A percentile compares a stretch with the other conserved stretches of the same genome.
phyloP scores from a whole-genome alignment of 2,113 vertebrate species.

The Gobio gobio region DNA sequence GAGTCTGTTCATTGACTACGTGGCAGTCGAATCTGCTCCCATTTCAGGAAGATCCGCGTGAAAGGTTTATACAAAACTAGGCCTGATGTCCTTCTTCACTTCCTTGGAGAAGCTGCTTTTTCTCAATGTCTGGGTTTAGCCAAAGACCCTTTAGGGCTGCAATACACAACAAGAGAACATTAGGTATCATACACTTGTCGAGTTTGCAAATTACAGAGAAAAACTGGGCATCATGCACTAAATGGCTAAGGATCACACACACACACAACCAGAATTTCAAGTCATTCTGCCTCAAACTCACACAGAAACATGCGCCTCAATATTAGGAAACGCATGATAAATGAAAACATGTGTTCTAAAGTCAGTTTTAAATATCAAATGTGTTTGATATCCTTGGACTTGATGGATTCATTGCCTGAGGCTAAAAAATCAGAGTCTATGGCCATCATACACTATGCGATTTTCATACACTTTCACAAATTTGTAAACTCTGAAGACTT shows the following conservation, averaged over 20 bases:
- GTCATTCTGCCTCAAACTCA: no score
- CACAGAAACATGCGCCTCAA: no score
- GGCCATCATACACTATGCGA: no score
- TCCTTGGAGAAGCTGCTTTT: conserved; percentile 23
- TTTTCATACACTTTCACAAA: neutral
- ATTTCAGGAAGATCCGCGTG: conserved; percentile 19
- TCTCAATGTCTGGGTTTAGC: neutral
- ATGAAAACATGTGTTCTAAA: neutral
- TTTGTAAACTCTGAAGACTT: neutral
- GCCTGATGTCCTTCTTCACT: conserved; percentile 3
- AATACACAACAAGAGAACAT: neutral
- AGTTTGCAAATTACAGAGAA: no score
- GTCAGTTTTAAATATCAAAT: neutral
- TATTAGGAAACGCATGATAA: neutral
- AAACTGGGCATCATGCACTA: no score
- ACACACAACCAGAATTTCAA: no score
- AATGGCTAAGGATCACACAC: no score
- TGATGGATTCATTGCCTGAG: neutral
- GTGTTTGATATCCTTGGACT: neutral
- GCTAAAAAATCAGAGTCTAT: neutral
- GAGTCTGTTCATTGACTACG: conserved; percentile 65
- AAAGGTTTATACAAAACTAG: conserved; percentile 20
- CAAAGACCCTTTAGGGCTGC: neutral
- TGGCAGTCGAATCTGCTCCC: neutral
- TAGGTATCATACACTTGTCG: no score